Conservation (phyloP, 2,888 invertebrate species). For the Dorcus parallelipipedus region DNA sequence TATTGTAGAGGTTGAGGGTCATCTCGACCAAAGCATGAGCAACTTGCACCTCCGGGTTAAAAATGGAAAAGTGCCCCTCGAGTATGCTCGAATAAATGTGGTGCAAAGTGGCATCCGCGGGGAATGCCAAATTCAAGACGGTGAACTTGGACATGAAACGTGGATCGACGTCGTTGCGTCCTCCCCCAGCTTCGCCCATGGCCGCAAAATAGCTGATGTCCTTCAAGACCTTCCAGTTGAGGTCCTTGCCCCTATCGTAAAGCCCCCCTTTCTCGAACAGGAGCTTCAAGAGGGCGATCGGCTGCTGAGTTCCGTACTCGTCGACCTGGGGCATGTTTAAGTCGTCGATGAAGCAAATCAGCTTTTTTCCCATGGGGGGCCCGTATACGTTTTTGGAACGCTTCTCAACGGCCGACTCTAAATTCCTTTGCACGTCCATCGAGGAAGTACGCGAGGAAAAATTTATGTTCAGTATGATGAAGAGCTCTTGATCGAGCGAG, state of each 20-base stretch:
- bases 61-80: conserved; percentile 69
- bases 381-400: conserved; percentile 87
- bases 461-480: conserved; percentile 80
- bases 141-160: conserved; percentile 90
- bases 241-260: conserved; percentile 84
- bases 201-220: conserved; percentile 80
- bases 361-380: conserved; percentile 84
- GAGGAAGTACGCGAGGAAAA: conserved; percentile 91
- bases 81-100: conserved; percentile 84
- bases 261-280: conserved; percentile 86
- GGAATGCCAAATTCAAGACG: conserved; percentile 82
- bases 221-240: conserved; percentile 84
- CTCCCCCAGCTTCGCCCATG: conserved; percentile 87
- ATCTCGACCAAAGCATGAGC: conserved; percentile 69
- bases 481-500: conserved; percentile 63
- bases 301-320: conserved; percentile 89
- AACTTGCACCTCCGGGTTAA: conserved; percentile 65
- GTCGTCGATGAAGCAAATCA: conserved; percentile 89
- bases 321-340: conserved; percentile 93
- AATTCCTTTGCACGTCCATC: conserved; percentile 81
- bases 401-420: conserved; percentile 87
- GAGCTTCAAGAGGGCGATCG: conserved; percentile 86
- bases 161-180: conserved; percentile 85
- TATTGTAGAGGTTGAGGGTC: conserved; percentile 81
- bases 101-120: conserved; percentile 70